A percentile compares a stretch with the other conserved stretches of the same genome.
Evolutionary conservation across 2,113 vertebrate genomes (phyloP).

Genomic region (Saimiri boliviensis): DNA sequence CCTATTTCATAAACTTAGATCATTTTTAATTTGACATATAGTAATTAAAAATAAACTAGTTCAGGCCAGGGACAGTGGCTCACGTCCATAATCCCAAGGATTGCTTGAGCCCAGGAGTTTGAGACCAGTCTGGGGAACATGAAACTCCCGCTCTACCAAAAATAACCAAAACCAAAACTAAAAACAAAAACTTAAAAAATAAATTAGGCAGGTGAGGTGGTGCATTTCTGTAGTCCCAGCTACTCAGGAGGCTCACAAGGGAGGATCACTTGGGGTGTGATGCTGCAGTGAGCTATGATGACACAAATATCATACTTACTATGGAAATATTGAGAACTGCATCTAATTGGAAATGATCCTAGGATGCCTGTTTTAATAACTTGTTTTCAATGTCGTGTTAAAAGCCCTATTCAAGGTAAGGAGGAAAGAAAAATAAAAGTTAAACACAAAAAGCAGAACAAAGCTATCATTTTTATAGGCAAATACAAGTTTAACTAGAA

Average conservation of each 20-base stretch:
- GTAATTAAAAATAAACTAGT: background rate
- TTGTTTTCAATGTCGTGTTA: background rate
- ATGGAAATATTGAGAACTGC: background rate
- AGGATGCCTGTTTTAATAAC: background rate
- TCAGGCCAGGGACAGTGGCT: no score
- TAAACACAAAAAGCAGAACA: background rate
- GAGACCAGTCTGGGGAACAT: no score
- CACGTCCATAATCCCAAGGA: no score
- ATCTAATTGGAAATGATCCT: background rate
- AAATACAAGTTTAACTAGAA: background rate
- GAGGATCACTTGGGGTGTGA: no score
- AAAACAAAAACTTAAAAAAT: no score
- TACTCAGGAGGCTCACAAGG: no score
- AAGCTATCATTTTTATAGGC: background rate
- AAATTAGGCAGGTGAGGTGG: no score
- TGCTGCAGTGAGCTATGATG: no score
- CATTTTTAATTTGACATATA: background rate
- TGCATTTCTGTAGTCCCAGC: no score
- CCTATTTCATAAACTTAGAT: background rate
- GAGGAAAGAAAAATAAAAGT: background rate
- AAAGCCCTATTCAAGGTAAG: background rate
- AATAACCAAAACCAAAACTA: no score
- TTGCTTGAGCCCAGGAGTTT: no score
- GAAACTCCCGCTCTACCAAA: no score
- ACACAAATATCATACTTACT: background rate